phyloP scores from a whole-genome alignment of 2,113 vertebrate species.

The Rhinolophus sinicus region DNA sequence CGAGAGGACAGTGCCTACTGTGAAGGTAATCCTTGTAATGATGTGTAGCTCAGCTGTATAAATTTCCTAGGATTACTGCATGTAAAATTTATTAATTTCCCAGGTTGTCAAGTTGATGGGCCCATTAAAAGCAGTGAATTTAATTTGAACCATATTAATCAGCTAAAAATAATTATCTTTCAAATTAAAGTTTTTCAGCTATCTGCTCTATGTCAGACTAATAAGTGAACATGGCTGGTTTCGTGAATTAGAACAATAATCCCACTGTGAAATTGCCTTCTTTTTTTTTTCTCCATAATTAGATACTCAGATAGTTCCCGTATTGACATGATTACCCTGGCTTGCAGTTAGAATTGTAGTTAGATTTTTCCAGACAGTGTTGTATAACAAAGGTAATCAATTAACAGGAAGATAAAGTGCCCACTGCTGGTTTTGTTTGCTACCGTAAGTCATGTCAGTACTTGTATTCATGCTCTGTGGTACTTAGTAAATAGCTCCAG shows the following conservation, averaged over 20 bases:
- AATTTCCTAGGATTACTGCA: conserved; percentile 68
- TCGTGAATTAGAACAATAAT: conserved; percentile 75
- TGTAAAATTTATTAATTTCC: conserved; percentile 68
- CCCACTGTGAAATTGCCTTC: conserved; percentile 61
- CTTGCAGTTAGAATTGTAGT: conserved; percentile 60
- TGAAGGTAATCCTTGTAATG: conserved; percentile 89
- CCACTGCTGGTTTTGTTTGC: conserved; percentile 21
- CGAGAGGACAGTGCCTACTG: conserved; percentile 97
- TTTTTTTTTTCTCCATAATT: conserved; percentile 61
- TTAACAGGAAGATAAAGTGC: conserved; percentile 57
- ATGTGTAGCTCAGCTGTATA: neutral
- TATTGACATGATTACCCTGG: conserved; percentile 49
- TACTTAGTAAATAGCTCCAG: conserved; percentile 32
- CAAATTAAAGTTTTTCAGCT: conserved; percentile 70
- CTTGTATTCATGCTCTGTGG: neutral
- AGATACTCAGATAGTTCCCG: conserved; percentile 65
- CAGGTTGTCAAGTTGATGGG: conserved; percentile 72
- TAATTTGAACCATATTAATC: conserved; percentile 79
- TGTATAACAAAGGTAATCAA: conserved; percentile 59
- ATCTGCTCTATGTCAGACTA: conserved; percentile 42
- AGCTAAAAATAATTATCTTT: conserved; percentile 80
- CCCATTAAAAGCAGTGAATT: conserved; percentile 71
- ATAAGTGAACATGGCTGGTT: conserved; percentile 63
- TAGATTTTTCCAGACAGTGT: conserved; percentile 59
- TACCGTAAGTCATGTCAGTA: neutral